These are phyloP conservation scores for Ichneumoninae sp. DNA, from an alignment of 2,888 invertebrate species.

Conservation along the genomic window DNA sequence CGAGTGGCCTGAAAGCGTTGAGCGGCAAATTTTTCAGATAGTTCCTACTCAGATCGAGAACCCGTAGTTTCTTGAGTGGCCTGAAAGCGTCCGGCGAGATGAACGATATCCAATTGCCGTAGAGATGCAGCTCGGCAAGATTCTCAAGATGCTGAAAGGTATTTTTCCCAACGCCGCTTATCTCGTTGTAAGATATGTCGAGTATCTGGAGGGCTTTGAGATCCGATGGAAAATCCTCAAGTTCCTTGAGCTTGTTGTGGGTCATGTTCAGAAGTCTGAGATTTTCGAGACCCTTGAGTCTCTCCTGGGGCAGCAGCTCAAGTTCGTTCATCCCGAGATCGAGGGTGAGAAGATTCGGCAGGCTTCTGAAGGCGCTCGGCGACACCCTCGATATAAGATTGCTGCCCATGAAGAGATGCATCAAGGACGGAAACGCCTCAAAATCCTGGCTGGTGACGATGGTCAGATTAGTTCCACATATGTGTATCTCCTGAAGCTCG, in stretches of 20 bases:
- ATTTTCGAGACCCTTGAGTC: constrained; percentile 91
- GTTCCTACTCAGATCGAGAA: constrained; percentile 93
- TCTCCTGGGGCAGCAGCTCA: constrained; percentile 93
- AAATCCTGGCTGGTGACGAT: constrained; percentile 94
- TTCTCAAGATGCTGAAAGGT: constrained; percentile 92
- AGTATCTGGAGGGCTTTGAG: constrained; percentile 91
- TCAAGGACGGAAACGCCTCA: constrained; percentile 91
- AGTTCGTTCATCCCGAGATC: constrained; percentile 94
- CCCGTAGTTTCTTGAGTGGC: constrained; percentile 90
- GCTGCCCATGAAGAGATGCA: constrained; percentile 90
- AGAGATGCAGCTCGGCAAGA: constrained; percentile 91
- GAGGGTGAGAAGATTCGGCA: constrained; percentile 91
- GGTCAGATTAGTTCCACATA: constrained; percentile 92
- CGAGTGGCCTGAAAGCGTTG: constrained; percentile 91
- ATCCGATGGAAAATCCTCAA: constrained; percentile 93
- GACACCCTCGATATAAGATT: constrained; percentile 92
- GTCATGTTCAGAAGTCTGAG: constrained; percentile 92
- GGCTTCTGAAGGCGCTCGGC: constrained; percentile 92
- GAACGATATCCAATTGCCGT: constrained; percentile 93
- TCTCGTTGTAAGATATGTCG: constrained; percentile 93
- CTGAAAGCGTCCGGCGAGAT: constrained; percentile 92
- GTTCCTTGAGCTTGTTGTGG: constrained; percentile 91
- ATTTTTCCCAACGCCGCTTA: constrained; percentile 90
- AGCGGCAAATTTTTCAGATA: constrained; percentile 92
- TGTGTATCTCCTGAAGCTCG: constrained; percentile 92